Base-by-base conservation (phyloP, 2,888 invertebrate species). In the Lepidochitona cinerea region DNA sequence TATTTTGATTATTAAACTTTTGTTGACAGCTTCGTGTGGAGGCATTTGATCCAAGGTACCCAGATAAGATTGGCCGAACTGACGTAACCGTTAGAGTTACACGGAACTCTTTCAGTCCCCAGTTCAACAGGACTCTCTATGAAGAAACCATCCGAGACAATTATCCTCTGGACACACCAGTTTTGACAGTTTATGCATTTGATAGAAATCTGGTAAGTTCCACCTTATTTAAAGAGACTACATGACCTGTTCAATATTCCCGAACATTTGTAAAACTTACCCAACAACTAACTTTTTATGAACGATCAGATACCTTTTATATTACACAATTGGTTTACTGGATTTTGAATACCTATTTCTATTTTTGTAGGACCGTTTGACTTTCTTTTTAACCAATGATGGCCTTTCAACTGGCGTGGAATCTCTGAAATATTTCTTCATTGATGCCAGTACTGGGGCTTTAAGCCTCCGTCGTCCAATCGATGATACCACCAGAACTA, bases 81-180 rank as follows among this genome's bases (percentile, higher is more conserved):
- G 85, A 83, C n/a, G 83, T 87, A 32, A 84, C 82, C 26, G 81
- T 88, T 35, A 81, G 75, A 49, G 85, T 88, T 26, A 84, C 85
- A 77, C 80, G 87, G 23, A 89, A 88, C 72, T 84, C 87, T 18
- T 83, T 83, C 71, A 70, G 77, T 12, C 88, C 88, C 14, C 64
- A 71, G 26, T 88, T 89, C 71, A 35, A 65, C 3, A 65, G 73
- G 6, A 37, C 23, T 12, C 68, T 32, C 1, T 87, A 83, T 65
- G 72, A 75, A 18, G 75, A 74, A 18, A 75, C 75, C 0, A 77
- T 88, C 6, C 36, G 81, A 0, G 87, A 86, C 37, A 76, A 75
- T 37, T 79, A 73, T 37, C 70, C 75, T 0, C 71, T 87, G 5
- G 84, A 85, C 18, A 73, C 80, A 1, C 65, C 79, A 14, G 77